These are phyloP conservation scores for Sminthurinus aureus DNA, from an alignment of 2,888 invertebrate species.

Conservation along the genomic window DNA sequence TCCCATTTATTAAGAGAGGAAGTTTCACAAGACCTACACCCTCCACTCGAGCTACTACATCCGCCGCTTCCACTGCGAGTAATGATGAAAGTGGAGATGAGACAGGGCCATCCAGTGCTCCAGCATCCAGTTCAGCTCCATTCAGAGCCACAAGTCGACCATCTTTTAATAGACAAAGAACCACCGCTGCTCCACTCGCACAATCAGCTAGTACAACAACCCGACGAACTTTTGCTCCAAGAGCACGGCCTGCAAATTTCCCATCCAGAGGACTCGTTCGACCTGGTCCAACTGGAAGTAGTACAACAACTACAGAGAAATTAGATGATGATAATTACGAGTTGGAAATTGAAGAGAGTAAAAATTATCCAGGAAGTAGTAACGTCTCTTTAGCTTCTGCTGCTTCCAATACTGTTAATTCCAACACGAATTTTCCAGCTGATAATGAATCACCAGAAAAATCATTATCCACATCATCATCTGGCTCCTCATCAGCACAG, in stretches of 20 bases:
- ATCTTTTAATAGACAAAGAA: constrained; percentile 25
- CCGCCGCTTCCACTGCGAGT: not conserved
- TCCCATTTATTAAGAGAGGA: constrained; percentile 51
- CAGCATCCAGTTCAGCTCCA: constrained; percentile 29
- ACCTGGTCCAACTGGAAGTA: constrained; percentile 45
- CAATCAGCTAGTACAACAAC: constrained; percentile 57
- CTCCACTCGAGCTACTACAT: constrained; percentile 18
- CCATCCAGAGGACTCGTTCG: constrained; percentile 47
- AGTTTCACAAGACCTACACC: constrained; percentile 55
- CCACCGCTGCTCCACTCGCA: constrained; percentile 44
- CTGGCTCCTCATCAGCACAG: too few species aligned
- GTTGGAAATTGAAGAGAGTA: constrained; percentile 55
- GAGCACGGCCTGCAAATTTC: constrained; percentile 54
- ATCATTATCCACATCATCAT: too few species aligned
- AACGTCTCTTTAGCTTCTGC: constrained; percentile 6
- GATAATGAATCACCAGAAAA: too few species aligned
- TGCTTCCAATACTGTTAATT: not conserved
- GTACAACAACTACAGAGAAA: constrained; percentile 43
- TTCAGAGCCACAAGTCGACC: constrained; percentile 44
- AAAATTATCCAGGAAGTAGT: constrained; percentile 35
- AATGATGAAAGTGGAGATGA: constrained; percentile 20
- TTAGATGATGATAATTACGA: constrained; percentile 53
- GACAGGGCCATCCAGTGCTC: not conserved
- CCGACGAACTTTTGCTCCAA: constrained; percentile 50
- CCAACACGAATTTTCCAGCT: too few species aligned